Evolutionary conservation across 2,797 vertebrate genomes (phyloP).

Genomic region (Remorina albescens): DNA sequence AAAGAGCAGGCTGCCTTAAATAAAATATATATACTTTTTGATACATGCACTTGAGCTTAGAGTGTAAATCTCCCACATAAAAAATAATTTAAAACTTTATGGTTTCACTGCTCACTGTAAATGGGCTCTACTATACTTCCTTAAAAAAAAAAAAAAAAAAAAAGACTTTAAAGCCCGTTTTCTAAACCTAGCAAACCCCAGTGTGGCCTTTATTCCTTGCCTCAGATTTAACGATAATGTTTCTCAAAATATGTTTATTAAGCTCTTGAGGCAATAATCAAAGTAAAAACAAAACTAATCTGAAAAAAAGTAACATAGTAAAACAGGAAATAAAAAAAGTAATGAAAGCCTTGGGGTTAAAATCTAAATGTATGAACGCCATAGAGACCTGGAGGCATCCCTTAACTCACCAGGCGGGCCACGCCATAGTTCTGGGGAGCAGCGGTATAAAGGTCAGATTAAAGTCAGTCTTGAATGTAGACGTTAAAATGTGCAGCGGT

Average conservation of each 20-base stretch:
- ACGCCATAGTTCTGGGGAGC: background rate
- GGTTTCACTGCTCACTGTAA: background rate
- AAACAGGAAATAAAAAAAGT: background rate
- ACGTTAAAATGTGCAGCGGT: slow-evolving; percentile 21
- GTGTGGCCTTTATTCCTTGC: background rate
- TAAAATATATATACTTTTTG: background rate
- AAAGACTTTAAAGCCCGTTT: background rate
- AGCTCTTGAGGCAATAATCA: background rate
- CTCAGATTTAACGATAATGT: background rate
- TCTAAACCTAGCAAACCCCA: background rate
- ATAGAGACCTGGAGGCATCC: background rate
- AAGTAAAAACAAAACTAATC: background rate
- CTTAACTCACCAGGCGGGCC: background rate
- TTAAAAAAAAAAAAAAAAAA: background rate
- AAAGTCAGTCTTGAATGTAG: slow-evolving; percentile 18
- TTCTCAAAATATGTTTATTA: background rate
- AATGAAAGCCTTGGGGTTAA: slow-evolving; percentile 2
- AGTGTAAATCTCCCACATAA: slow-evolving; percentile 19
- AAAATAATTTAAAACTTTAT: slow-evolving; percentile 4
- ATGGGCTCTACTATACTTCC: background rate
- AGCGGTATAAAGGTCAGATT: slow-evolving; percentile 38
- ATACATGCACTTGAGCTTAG: slow-evolving; percentile 1
- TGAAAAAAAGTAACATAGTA: slow-evolving; percentile 4
- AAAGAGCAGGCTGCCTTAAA: background rate
- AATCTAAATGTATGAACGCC: slow-evolving; percentile 7